Conservation (phyloP, 2,888 invertebrate genomes). For the Merodon equestris region DNA sequence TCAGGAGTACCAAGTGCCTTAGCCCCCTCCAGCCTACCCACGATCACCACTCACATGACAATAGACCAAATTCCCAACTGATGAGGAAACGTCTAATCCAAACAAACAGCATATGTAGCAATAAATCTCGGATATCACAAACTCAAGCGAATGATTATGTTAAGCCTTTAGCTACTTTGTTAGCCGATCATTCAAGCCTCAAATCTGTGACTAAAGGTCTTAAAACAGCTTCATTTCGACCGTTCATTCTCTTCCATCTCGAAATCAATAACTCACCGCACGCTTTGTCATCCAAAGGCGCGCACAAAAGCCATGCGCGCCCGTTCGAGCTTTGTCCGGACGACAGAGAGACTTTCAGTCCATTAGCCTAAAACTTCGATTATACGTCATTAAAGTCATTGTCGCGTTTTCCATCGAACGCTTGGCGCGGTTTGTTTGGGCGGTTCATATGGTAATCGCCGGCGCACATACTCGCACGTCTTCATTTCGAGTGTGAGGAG, state of each 20-base stretch:
- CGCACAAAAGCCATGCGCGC: conserved; percentile 1
- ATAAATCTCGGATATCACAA: conserved; percentile 56
- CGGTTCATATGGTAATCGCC: conserved; percentile 12
- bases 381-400: conserved; percentile 49
- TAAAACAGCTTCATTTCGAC: neutral
- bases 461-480: conserved; percentile 10
- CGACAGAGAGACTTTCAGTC: conserved; percentile 40
- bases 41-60: conserved; percentile 2
- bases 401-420: conserved; percentile 14
- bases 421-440: neutral
- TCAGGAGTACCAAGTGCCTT: conserved; percentile 18
- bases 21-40: too few species aligned
- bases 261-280: conserved; percentile 50
- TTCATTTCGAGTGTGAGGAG: conserved; percentile 9
- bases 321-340: conserved; percentile 17
- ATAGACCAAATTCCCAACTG: conserved; percentile 2
- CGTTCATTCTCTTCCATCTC: conserved; percentile 1
- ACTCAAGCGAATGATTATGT: conserved; percentile 53
- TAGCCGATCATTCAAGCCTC: conserved; percentile 18
- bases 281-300: conserved; percentile 45
- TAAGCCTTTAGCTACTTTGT: conserved; percentile 49
- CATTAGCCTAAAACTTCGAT: conserved; percentile 57
- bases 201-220: conserved; percentile 2
- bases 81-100: conserved; percentile 15
- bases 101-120: conserved; percentile 36